Conservation (phyloP, 2,113 vertebrate species). For the Anoura caudifer region DNA sequence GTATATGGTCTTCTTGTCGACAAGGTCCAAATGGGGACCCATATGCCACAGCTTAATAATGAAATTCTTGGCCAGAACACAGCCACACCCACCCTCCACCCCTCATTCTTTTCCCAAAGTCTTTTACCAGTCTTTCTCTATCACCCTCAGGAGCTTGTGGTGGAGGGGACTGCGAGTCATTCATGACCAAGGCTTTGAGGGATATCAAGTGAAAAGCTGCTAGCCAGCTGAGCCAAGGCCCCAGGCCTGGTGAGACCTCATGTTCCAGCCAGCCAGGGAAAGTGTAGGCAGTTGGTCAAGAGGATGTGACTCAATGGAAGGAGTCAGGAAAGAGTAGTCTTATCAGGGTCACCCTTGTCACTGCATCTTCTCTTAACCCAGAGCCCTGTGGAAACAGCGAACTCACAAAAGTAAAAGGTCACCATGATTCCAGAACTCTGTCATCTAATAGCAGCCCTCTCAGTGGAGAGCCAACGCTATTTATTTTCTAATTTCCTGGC, state of each 20-base stretch:
- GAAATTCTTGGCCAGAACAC: slow-evolving; percentile 42
- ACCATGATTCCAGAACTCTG: slow-evolving; percentile 40
- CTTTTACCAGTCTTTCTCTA: not conserved
- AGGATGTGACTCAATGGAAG: slow-evolving; percentile 37
- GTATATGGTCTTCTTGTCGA: slow-evolving; percentile 20
- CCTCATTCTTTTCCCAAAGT: slow-evolving; percentile 17
- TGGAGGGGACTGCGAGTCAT: slow-evolving; percentile 16
- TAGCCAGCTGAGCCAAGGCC: not conserved
- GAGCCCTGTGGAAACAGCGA: not conserved
- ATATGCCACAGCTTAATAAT: not conserved
- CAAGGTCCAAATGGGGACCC: not conserved
- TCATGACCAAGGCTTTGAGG: not conserved
- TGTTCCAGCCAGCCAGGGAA: not conserved
- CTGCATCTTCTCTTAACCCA: not conserved
- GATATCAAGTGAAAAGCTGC: slow-evolving; percentile 11
- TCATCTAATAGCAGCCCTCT: slow-evolving; percentile 16
- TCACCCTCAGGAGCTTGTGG: not conserved
- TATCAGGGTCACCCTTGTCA: not conserved
- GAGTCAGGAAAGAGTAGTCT: not conserved
- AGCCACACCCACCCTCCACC: not conserved
- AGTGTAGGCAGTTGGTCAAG: not conserved
- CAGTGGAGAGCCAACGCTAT: not conserved
- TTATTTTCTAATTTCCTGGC: slow-evolving; percentile 36
- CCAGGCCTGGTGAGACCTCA: not conserved
- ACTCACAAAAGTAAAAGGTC: slow-evolving; percentile 30